A percentile compares a stretch with the other conserved stretches of the same genome.
Conservation (phyloP, 2,113 vertebrate genomes). For the Otus sunia region DNA sequence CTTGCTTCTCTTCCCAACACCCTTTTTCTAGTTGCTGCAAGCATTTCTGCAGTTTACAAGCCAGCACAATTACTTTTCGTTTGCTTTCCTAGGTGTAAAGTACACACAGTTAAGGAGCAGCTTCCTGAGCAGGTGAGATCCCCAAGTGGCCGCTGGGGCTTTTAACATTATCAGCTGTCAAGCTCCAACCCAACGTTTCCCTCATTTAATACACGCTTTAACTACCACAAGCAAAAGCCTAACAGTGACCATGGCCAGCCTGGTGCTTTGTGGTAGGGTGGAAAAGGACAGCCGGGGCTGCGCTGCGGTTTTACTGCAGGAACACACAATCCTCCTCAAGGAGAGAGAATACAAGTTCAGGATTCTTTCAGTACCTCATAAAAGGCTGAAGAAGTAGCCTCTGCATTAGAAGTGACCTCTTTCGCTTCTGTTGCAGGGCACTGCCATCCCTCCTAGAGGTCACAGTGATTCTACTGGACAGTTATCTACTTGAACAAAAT, state of each 20-base stretch:
- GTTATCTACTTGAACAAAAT: neutral
- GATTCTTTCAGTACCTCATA: neutral
- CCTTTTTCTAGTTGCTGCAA: neutral
- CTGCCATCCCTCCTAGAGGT: neutral
- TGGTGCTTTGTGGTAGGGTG: too few relatives aligned
- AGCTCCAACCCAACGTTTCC: neutral
- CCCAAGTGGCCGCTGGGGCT: neutral
- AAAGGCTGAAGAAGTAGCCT: neutral
- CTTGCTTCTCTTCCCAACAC: neutral
- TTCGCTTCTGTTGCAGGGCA: neutral
- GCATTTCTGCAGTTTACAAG: neutral
- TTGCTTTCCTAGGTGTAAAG: neutral
- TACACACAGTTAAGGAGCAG: neutral
- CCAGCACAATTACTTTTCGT: neutral
- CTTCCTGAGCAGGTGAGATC: neutral
- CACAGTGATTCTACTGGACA: neutral
- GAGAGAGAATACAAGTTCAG: neutral
- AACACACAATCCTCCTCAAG: accelerated
- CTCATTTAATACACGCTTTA: neutral
- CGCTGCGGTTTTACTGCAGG: neutral
- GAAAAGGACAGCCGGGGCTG: neutral
- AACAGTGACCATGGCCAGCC: accelerated
- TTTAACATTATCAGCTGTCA: neutral
- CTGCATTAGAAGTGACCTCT: neutral
- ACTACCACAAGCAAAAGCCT: neutral